phyloP scores from a whole-genome alignment of 1,140 invertebrate species.

The Apis cerana region DNA sequence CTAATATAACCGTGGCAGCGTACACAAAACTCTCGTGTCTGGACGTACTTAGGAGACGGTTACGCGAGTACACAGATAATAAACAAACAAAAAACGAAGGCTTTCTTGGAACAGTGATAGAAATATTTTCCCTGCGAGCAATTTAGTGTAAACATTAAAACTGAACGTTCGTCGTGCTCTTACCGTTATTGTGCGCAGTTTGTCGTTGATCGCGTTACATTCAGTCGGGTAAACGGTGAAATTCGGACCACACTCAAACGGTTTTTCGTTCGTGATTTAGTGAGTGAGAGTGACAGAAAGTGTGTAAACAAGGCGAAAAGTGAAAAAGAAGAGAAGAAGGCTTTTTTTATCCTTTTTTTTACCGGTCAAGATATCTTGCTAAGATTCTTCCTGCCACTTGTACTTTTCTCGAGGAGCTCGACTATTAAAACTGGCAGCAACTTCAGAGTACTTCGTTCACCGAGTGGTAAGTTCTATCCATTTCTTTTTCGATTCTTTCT shows the following conservation, averaged over 20 bases:
- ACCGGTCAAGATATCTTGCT: conserved; percentile 2
- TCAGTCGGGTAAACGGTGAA: neutral
- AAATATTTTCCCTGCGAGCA: neutral
- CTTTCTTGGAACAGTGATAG: neutral
- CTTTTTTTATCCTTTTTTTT: neutral
- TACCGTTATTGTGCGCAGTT: neutral
- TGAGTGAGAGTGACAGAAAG: conserved; percentile 70
- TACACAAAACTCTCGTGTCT: neutral
- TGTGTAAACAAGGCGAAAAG: conserved; percentile 45
- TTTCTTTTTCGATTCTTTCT: neutral
- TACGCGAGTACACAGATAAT: neutral
- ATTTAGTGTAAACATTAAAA: neutral
- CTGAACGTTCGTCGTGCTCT: conserved; percentile 2
- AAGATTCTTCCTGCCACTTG: conserved; percentile 17
- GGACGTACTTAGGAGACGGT: neutral
- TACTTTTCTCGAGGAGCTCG: conserved; percentile 23
- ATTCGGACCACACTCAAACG: conserved; percentile 11
- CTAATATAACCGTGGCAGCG: conserved; percentile 3
- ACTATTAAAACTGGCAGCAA: conserved; percentile 66
- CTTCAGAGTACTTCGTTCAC: conserved; percentile 67
- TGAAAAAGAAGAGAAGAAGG: neutral
- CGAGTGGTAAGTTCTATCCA: conserved; percentile 73
- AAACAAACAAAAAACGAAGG: conserved; percentile 24
- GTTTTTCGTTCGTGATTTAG: conserved; percentile 20
- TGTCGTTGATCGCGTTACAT: neutral